Conservation (phyloP, 2,797 vertebrate genomes). For the Neosalanx taihuensis region DNA sequence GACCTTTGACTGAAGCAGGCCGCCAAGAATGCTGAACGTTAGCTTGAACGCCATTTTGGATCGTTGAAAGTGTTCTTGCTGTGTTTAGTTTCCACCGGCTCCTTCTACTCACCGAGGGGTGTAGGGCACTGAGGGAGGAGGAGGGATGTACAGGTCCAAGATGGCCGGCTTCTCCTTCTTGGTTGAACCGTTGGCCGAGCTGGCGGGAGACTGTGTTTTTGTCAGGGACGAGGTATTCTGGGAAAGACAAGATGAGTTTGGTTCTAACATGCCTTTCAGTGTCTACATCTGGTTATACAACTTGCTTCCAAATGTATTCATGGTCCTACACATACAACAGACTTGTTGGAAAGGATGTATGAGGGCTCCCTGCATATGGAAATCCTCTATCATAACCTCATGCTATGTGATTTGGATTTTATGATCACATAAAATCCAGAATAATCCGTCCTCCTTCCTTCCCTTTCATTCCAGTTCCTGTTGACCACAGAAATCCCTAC, state of each 20-base stretch:
- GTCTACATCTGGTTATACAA: neutral
- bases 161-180: conserved; percentile 94
- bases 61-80: neutral
- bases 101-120: conserved; percentile 79
- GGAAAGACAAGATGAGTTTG: conserved; percentile 30
- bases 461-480: neutral
- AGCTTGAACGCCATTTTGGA: neutral
- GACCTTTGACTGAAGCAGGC: too few species aligned
- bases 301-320: neutral
- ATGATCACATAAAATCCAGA: conserved; percentile 36
- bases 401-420: conserved; percentile 23
- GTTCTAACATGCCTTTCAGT: neutral
- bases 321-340: conserved; percentile 10
- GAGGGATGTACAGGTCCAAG: conserved; percentile 89
- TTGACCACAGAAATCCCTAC: neutral
- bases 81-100: neutral
- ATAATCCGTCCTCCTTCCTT: conserved; percentile 32
- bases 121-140: conserved; percentile 86
- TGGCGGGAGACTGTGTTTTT: conserved; percentile 76
- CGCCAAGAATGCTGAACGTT: too few species aligned
- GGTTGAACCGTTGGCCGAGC: conserved; percentile 79
- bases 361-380: conserved; percentile 53
- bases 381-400: conserved; percentile 38
- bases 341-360: conserved; percentile 36
- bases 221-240: conserved; percentile 79